Conservation (phyloP, 2,888 invertebrate species). For the Hydrotaea cyrtoneurina region DNA sequence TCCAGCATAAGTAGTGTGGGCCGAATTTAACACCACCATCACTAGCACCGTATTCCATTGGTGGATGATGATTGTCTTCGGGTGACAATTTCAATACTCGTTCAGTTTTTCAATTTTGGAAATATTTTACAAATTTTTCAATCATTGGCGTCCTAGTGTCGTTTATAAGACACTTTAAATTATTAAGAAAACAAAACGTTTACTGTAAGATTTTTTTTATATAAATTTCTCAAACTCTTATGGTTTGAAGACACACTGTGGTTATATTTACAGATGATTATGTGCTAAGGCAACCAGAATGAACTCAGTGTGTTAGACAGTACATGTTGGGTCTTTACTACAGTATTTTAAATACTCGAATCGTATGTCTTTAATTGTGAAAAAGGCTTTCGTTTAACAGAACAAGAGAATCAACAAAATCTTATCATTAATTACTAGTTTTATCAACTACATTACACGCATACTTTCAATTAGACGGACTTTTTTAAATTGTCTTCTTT, state of each 20-base stretch:
- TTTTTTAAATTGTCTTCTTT: conserved; percentile 27
- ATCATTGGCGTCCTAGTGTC: conserved; percentile 61
- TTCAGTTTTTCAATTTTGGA: conserved; percentile 42
- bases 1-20: conserved; percentile 86
- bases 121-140: conserved; percentile 46
- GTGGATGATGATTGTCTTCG: neutral
- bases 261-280: conserved; percentile 3
- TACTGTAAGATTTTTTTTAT: conserved; percentile 30
- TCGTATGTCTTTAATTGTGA: conserved; percentile 25
- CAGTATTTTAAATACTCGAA: conserved; percentile 60
- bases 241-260: neutral
- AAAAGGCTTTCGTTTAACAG: neutral
- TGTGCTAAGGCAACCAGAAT: neutral
- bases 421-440: conserved; percentile 7
- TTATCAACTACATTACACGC: neutral
- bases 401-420: neutral
- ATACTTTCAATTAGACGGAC: conserved; percentile 9
- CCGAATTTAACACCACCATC: conserved; percentile 72
- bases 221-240: neutral
- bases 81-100: conserved; percentile 31
- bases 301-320: neutral
- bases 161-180: conserved; percentile 59
- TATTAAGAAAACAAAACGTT: conserved; percentile 25
- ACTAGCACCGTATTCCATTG: neutral
- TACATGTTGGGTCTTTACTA: neutral